Percentiles rank a stretch among this genome's conserved stretches.
Evolutionary conservation across 37 sponge, comb jelly and placozoan species (phyloP).

Genomic region (Dysidea cf. avara): DNA sequence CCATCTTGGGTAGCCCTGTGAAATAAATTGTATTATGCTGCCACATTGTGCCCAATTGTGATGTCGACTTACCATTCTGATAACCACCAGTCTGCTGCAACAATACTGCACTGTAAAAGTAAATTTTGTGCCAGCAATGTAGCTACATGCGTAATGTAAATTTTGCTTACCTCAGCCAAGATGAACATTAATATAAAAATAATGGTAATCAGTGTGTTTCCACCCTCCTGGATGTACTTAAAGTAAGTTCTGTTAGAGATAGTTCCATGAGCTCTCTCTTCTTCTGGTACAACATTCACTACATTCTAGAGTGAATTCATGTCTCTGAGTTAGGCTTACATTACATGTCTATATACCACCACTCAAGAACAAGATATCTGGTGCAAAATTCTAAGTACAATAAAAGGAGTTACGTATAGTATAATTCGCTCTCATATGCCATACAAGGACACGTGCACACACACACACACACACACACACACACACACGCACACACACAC

Average conservation of each 20-base stretch:
- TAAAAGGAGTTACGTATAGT: too few species aligned
- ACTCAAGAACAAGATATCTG: too few species aligned
- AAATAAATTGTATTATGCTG: neutral
- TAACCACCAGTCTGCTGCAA: slow-evolving; percentile 52
- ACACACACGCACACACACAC: too few species aligned
- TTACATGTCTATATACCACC: too few species aligned
- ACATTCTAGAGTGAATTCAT: too few species aligned
- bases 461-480: too few species aligned
- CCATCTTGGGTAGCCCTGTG: neutral
- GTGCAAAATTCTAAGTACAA: too few species aligned
- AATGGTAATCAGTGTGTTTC: slow-evolving; percentile 1
- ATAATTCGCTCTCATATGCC: too few species aligned
- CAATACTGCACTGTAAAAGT: slow-evolving; percentile 9
- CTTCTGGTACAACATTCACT: slow-evolving; percentile 21
- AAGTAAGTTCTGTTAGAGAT: slow-evolving; percentile 22
- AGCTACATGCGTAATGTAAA: too few species aligned
- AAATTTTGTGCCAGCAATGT: neutral
- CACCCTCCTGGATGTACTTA: slow-evolving; percentile 23
- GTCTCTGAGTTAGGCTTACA: too few species aligned
- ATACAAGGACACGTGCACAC: too few species aligned
- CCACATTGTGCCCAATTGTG: neutral
- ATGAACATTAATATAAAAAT: slow-evolving; percentile 11
- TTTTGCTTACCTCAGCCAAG: slow-evolving; percentile 21
- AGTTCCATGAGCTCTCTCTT: slow-evolving; percentile 57
- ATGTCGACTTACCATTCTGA: slow-evolving; percentile 37